A percentile compares a stretch with the other conserved stretches of the same genome.
Conservation (phyloP, 2,888 invertebrate species). For the Orchesellides sinensis region DNA sequence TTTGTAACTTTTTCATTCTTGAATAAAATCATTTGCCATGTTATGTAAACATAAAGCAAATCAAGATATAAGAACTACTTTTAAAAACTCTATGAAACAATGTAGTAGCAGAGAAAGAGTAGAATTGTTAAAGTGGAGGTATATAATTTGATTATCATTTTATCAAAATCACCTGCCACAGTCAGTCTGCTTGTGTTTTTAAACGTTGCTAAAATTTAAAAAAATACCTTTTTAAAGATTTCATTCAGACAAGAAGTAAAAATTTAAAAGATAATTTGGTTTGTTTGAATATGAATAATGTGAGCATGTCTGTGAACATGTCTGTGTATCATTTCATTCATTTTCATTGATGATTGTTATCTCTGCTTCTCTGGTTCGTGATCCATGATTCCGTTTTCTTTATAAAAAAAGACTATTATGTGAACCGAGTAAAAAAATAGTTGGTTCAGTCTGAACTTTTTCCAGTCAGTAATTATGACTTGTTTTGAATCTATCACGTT, state of each 20-base stretch:
- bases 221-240: too few species aligned
- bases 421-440: too few species aligned
- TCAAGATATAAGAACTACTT: background rate
- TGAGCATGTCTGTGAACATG: too few species aligned
- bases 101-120: background rate
- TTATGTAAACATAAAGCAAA: conserved; percentile 26
- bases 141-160: conserved; percentile 16
- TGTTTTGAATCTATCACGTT: too few species aligned
- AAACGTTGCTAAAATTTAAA: too few species aligned
- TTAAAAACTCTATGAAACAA: background rate
- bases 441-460: background rate
- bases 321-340: background rate
- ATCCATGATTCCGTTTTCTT: conserved; percentile 51
- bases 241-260: too few species aligned
- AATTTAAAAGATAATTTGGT: too few species aligned
- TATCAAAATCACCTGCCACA: too few species aligned
- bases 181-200: too few species aligned
- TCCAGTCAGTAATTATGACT: background rate
- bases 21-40: too few species aligned
- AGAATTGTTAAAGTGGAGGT: background rate
- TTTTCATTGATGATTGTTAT: conserved; percentile 39
- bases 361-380: conserved; percentile 25
- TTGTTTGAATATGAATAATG: too few species aligned
- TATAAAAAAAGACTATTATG: background rate
- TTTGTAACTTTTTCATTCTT: too few species aligned